Percentiles rank a stretch among this genome's conserved stretches.
Evolutionary conservation across 2,797 vertebrate species (phyloP).

Genomic region (Notamacropus eugenii): DNA sequence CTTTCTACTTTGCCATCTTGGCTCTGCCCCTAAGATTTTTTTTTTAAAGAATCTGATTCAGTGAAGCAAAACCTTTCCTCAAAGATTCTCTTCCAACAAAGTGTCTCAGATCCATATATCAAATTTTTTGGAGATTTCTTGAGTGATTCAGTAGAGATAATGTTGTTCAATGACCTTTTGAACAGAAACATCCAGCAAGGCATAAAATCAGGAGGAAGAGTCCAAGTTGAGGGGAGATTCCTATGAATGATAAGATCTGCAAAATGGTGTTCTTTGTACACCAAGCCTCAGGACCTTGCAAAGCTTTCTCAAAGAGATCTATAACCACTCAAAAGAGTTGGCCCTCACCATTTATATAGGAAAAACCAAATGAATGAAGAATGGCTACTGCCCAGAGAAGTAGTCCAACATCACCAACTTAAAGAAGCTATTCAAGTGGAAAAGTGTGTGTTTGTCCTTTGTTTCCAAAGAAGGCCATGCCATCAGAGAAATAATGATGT

Average conservation of each 20-base stretch:
- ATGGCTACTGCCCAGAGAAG: background rate
- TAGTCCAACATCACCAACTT: background rate
- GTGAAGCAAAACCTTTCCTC: background rate
- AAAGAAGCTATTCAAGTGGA: background rate
- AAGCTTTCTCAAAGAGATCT: background rate
- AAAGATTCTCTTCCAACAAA: background rate
- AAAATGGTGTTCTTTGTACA: background rate
- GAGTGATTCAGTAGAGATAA: background rate
- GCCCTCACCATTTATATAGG: background rate
- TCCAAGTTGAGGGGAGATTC: background rate
- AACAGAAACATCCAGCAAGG: background rate
- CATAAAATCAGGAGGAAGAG: background rate
- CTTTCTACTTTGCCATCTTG: too few relatives aligned
- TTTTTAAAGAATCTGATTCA: background rate
- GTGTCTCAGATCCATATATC: background rate
- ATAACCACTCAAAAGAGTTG: background rate
- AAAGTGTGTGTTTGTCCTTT: background rate
- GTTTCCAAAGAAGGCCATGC: too few relatives aligned
- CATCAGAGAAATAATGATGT: too few relatives aligned
- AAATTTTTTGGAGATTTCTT: background rate
- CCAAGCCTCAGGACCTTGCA: background rate
- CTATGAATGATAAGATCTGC: background rate
- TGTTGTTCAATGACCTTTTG: background rate
- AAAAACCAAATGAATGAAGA: background rate
- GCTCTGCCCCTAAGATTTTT: too few relatives aligned